Base-by-base conservation (phyloP, 1,140 invertebrate genomes). In the Bombus breviceps region DNA sequence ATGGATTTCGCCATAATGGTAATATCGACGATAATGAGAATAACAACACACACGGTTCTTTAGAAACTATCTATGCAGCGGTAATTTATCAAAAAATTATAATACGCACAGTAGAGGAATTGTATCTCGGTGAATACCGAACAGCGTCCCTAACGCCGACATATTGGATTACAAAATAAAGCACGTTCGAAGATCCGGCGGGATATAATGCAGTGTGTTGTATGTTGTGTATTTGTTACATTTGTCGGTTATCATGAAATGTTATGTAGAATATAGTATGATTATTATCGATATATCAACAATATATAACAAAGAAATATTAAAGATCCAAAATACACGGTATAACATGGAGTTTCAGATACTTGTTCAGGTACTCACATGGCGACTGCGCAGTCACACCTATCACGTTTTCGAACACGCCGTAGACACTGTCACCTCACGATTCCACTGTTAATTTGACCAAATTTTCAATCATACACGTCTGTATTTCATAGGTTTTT, bases 321-420 rank as follows among this genome's bases (percentile, higher is more conserved):
- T 80, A 84, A 53, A 37, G 5, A 77, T 77, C 39, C 39, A 62
- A 77, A 37, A 43, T 8, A 53, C 39, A 43, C 57, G 32, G 64
- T n/a, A 75, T 72, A 41, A 47, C 37, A 66, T 28, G 34, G 41
- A 86, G 73, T 76, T 69, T 87, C 12, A 32, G 69, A 85, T 81
- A 88, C 85, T 82, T 78, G 83, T 86, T 86, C 89, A 89, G 85
- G 92, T 94, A 95, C 94, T 93, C 92, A 93, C 94, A 94, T 94
- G 92, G 94, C 94, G 94, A 93, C 91, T 95, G 94, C 94, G 94
- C 94, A 95, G 94, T 94, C 93, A 94, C 93, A 93, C 93, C 93
- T 94, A 92, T 91, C 92, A 93, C 92, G 92, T 93, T 94, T 94
- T 89, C 87, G 91, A 90, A 86, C 83, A 88, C 88, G 71, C 76